phyloP scores from a whole-genome alignment of 1,140 invertebrate species.

The Lordiphosa mommai region DNA sequence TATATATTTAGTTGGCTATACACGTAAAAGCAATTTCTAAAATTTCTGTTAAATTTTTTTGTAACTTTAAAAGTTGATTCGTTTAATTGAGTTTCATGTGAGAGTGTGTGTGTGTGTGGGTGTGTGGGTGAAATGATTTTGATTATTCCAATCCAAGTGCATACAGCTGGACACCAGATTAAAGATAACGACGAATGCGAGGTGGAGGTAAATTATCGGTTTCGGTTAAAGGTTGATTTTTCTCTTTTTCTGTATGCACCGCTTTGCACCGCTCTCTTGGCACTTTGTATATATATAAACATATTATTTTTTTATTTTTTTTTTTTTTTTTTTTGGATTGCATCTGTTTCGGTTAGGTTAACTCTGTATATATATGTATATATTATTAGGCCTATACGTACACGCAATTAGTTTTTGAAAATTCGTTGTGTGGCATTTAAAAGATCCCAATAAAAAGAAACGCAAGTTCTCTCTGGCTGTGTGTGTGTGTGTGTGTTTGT shows the following conservation, averaged over 20 bases:
- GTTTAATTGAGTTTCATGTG: constrained; percentile 57
- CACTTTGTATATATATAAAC: constrained; percentile 1
- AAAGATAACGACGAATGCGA: constrained; percentile 19
- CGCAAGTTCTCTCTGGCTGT: neutral
- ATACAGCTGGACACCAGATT: constrained; percentile 17
- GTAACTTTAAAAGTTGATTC: constrained; percentile 71
- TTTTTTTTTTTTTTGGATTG: constrained; percentile 13
- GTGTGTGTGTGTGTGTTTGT: constrained; percentile 3
- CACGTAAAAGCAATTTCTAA: constrained; percentile 62
- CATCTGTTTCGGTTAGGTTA: constrained; percentile 13
- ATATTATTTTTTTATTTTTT: constrained; percentile 17
- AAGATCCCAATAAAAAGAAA: constrained; percentile 26
- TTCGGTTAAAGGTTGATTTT: constrained; percentile 5
- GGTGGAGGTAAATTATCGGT: constrained; percentile 49
- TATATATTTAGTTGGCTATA: constrained; percentile 48
- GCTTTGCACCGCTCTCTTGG: constrained; percentile 2
- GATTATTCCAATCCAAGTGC: constrained; percentile 12
- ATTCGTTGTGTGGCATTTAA: constrained; percentile 44
- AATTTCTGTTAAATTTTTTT: constrained; percentile 21
- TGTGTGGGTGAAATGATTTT: constrained; percentile 5
- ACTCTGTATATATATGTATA: constrained; percentile 4
- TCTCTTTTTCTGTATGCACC: constrained; percentile 4
- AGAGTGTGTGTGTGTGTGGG: constrained; percentile 1
- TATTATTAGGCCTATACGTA: constrained; percentile 17
- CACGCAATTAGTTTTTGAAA: constrained; percentile 22